Percentiles rank a stretch among this genome's conserved stretches.
Evolutionary conservation across 2,113 vertebrate species (phyloP).

Genomic region (Bostrychus sinensis): DNA sequence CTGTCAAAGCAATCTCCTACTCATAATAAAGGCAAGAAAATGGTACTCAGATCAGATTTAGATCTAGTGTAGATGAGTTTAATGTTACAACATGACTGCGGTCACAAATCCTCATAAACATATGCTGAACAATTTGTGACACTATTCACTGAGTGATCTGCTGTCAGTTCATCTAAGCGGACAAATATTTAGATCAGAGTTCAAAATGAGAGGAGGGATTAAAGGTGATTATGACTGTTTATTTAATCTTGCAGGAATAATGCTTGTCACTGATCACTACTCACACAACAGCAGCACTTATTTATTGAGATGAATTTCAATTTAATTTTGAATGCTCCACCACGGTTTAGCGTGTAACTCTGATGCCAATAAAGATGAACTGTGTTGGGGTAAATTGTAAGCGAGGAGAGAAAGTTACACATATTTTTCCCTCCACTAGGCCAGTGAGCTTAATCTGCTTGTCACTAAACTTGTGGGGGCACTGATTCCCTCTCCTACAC

Average conservation of each 20-base stretch:
- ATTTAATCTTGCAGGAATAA: constrained; percentile 20
- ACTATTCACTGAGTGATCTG: constrained; percentile 21
- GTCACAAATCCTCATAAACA: constrained; percentile 10
- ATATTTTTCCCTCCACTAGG: constrained; percentile 11
- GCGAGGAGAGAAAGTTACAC: constrained; percentile 17
- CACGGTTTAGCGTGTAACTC: constrained; percentile 13
- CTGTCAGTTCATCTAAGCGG: constrained; percentile 1
- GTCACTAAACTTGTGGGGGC: constrained; percentile 63
- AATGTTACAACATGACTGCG: not conserved
- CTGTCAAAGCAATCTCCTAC: not conserved
- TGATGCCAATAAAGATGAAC: constrained; percentile 36
- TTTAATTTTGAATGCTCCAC: constrained; percentile 38
- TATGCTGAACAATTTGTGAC: not conserved
- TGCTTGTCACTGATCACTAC: constrained; percentile 7
- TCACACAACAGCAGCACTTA: constrained; percentile 15
- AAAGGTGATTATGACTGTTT: constrained; percentile 30
- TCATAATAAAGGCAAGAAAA: not conserved
- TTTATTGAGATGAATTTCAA: constrained; percentile 41
- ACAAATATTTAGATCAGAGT: constrained; percentile 19
- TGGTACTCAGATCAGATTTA: not conserved
- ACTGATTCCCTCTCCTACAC: constrained; percentile 55
- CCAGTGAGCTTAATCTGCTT: constrained; percentile 59
- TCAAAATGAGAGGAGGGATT: constrained; percentile 25
- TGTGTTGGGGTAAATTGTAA: constrained; percentile 3
- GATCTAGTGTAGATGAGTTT: not conserved